These are phyloP conservation scores for Zaprionus lachaisei DNA, from an alignment of 1,140 invertebrate genomes.

Conservation along the genomic window DNA sequence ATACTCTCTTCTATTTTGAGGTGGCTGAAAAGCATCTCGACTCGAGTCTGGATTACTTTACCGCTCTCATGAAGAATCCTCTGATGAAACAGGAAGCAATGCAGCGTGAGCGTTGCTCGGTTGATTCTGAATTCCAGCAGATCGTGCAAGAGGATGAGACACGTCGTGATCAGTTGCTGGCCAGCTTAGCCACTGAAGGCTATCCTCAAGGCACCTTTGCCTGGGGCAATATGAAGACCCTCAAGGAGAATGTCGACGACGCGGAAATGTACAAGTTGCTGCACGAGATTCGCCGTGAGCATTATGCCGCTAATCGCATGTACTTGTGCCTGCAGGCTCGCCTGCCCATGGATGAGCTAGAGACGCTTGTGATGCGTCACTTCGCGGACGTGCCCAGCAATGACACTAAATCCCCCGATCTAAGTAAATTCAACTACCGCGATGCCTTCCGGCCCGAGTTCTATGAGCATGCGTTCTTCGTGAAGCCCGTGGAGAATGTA, in stretches of 20 bases:
- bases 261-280: conserved; percentile 88
- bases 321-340: conserved; percentile 92
- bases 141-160: conserved; percentile 76
- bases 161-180: conserved; percentile 89
- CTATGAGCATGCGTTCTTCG: conserved; percentile 89
- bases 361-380: conserved; percentile 87
- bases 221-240: conserved; percentile 93
- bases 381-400: conserved; percentile 89
- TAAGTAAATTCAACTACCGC: conserved; percentile 83
- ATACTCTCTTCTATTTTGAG: conserved; percentile 95
- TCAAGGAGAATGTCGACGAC: conserved; percentile 89
- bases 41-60: conserved; percentile 93
- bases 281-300: conserved; percentile 91
- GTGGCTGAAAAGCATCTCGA: conserved; percentile 91
- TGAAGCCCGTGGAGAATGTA: conserved; percentile 91
- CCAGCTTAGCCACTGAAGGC: conserved; percentile 87
- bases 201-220: conserved; percentile 92
- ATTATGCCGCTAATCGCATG: conserved; percentile 96
- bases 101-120: conserved; percentile 94
- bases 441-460: conserved; percentile 89
- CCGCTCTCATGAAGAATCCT: conserved; percentile 95
- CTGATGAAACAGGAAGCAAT: conserved; percentile 94
- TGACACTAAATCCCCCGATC: conserved; percentile 86
- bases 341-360: conserved; percentile 90
- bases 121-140: conserved; percentile 90